Evolutionary conservation across 2,888 invertebrate genomes (phyloP), one percentile per base, ranked within the genome.

Genomic region (Mallateleia sp.): DNA sequence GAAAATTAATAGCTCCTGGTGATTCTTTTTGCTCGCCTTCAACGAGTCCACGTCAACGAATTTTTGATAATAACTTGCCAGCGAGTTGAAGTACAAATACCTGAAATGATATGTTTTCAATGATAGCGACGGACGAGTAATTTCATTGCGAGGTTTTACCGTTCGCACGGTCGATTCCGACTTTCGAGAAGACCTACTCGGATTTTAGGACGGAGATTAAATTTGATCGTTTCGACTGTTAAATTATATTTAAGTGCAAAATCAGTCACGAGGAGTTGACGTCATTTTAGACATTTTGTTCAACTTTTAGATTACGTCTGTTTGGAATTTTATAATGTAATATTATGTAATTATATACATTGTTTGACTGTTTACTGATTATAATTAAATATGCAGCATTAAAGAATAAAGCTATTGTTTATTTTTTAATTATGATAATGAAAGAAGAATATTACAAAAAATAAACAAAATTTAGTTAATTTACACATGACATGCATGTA

Each of bases 1-100:
- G 86, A 91, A 94, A 72, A 95, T 88, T 38, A 90, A 66, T 11
- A 95, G 94, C 77, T 94, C 93, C 38, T 52, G 81, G 75, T 82
- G 90, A n/a, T n/a, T n/a, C n/a, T n/a, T n/a, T 85, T 93, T 86
- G 86, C 93, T 93, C 34, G 87, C 83, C 86, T 92, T 94, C 75
- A 95, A 84, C 24, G 93, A 92, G 67, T 91, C 77, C 32, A 92
- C 91, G 85, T 92, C 91, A 66, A 92, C 89, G 87, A 94, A 94
- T 88, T 95, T 95, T 88, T 95, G 92, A 74, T 91, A 89, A 88
- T 91, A 95, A 81, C 95, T 95, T 60, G 95, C 94, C 89, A 95
- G 87, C 34, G 95, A 94, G 89, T 95, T 95, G 93, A 95, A 95
- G 91, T 95, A 95, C 38, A 95, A 91, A 81, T 94, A 94, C 89